Percentiles rank a stretch among this genome's conserved stretches.
Evolutionary conservation across 30 jellyfish, hydroid and myxozoan species (phyloP).

Genomic region (Sanderia malayensis): DNA sequence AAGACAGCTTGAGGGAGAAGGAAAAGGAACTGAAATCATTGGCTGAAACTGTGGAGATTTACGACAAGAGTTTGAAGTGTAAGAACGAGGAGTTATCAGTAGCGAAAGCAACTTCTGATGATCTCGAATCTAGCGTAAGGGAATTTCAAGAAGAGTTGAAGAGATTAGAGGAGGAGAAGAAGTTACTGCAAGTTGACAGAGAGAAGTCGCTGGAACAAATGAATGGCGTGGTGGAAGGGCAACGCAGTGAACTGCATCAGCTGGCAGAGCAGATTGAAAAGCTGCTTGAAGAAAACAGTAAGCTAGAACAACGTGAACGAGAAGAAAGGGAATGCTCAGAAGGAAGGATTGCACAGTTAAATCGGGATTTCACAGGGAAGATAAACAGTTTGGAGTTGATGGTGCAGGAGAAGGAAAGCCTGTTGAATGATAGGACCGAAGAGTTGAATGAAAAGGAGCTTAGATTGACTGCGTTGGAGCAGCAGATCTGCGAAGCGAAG

Average conservation of each 20-base stretch:
- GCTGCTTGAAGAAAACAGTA: background rate
- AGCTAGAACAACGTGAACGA: background rate
- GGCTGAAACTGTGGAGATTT: conserved; percentile 23
- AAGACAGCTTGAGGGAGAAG: conserved; percentile 24
- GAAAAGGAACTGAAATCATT: conserved; percentile 19
- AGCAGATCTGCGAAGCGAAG: background rate
- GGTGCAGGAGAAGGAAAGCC: background rate
- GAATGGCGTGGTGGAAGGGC: conserved; percentile 20
- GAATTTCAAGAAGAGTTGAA: conserved; percentile 13
- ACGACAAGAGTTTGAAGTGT: conserved; percentile 51
- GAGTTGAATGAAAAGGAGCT: background rate
- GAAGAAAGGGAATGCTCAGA: background rate
- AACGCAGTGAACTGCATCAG: conserved; percentile 11
- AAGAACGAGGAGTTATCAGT: conserved; percentile 25
- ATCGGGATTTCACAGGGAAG: background rate
- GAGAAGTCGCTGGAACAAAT: conserved; percentile 11
- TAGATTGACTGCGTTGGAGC: background rate
- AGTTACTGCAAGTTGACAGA: background rate
- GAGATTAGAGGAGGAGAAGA: background rate
- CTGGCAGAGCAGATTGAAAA: conserved; percentile 21
- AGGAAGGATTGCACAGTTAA: background rate
- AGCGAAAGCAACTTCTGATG: conserved; percentile 29
- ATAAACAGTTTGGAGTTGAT: background rate
- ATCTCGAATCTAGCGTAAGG: conserved; percentile 22
- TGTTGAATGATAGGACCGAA: background rate